These are phyloP conservation scores for Leptinotarsa juncta DNA, from an alignment of 2,888 invertebrate genomes.

Conservation along the genomic window DNA sequence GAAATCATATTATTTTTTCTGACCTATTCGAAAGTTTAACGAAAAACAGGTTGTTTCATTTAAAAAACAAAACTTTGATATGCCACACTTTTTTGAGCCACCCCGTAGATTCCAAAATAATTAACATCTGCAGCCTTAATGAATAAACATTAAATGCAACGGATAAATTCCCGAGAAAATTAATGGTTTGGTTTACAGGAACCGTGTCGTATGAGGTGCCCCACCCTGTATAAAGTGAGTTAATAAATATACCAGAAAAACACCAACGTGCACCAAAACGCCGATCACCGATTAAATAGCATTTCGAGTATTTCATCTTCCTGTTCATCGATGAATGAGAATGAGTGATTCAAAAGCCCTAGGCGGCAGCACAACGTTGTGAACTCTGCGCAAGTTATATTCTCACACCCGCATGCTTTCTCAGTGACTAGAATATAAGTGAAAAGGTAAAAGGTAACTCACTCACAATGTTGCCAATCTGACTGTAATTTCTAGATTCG, in stretches of 20 bases:
- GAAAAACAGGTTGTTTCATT: too few relatives aligned
- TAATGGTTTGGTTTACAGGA: too few relatives aligned
- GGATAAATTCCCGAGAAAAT: too few relatives aligned
- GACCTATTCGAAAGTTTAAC: too few relatives aligned
- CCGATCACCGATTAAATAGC: constrained; percentile 12
- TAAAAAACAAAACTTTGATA: too few relatives aligned
- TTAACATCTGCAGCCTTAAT: too few relatives aligned
- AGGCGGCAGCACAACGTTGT: constrained; percentile 60
- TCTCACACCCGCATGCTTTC: constrained; percentile 62
- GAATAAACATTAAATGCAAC: too few relatives aligned
- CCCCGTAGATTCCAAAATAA: too few relatives aligned
- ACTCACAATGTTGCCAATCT: neutral
- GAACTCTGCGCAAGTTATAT: constrained; percentile 63
- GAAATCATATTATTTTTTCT: too few relatives aligned
- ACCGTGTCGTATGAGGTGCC: too few relatives aligned
- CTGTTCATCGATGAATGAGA: constrained; percentile 44
- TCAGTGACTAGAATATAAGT: constrained; percentile 13
- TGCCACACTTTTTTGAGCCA: too few relatives aligned
- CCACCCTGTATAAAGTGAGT: neutral
- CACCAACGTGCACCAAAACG: constrained; percentile 13
- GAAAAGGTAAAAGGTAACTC: constrained; percentile 18
- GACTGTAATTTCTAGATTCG: neutral
- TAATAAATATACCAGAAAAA: constrained; percentile 12
- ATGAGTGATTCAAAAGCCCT: constrained; percentile 50
- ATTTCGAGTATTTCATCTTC: constrained; percentile 18